These are phyloP conservation scores for Apostichopus parvimensis DNA, from an alignment of 35 echinoderm and acorn worm species.

Conservation along the genomic window DNA sequence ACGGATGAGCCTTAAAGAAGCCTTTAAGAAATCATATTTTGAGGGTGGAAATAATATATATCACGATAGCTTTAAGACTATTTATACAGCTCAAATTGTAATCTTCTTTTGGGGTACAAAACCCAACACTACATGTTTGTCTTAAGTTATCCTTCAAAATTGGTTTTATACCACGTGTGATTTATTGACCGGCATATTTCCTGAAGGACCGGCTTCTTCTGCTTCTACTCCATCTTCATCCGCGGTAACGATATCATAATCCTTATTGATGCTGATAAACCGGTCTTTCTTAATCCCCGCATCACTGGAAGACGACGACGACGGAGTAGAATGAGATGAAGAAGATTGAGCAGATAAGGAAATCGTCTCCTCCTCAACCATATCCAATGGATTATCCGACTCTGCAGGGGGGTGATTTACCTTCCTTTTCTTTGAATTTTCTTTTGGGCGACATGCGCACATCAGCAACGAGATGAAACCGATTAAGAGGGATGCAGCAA, in stretches of 20 bases:
- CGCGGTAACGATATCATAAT: background rate
- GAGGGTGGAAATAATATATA: too few species aligned
- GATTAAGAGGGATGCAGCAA: background rate
- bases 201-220: background rate
- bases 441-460: background rate
- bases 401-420: background rate
- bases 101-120: too few species aligned
- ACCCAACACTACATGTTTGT: too few species aligned
- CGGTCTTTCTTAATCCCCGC: background rate
- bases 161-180: background rate
- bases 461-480: background rate
- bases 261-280: background rate
- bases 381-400: conserved; percentile 15
- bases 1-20: too few species aligned
- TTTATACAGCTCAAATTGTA: too few species aligned
- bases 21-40: too few species aligned
- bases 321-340: background rate
- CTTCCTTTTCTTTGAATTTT: background rate
- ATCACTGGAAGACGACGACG: background rate
- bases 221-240: background rate
- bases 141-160: background rate
- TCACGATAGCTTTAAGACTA: too few species aligned
- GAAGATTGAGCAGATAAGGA: background rate
- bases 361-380: background rate
- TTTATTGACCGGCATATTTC: background rate